These are phyloP conservation scores for Oasisia sp. DNA, from an alignment of 2,888 invertebrate species.

Conservation along the genomic window DNA sequence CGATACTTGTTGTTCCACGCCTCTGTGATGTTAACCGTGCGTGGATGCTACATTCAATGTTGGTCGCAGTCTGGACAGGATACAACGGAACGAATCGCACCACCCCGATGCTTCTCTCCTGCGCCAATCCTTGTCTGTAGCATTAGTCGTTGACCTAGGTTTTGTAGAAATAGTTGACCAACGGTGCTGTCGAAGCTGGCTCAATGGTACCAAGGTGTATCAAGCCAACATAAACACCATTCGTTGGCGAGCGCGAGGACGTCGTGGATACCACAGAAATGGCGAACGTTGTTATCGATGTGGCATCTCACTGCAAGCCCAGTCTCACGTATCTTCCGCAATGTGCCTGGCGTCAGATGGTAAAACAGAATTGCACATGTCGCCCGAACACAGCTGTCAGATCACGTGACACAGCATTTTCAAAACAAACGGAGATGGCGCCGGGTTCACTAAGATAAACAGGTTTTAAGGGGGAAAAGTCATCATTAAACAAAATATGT, in stretches of 20 bases:
- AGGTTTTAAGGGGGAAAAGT: too few species aligned
- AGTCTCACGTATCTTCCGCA: neutral
- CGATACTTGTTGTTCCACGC: too few species aligned
- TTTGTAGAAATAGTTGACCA: neutral
- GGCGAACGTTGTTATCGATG: neutral
- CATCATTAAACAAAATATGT: too few species aligned
- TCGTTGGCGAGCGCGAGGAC: neutral
- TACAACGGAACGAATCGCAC: neutral
- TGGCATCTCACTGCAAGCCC: neutral
- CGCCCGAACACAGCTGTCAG: neutral
- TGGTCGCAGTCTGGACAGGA: neutral
- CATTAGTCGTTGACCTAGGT: neutral
- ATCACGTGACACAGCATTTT: neutral
- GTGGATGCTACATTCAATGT: neutral
- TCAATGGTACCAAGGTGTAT: neutral
- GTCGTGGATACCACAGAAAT: conserved; percentile 19
- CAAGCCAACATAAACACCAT: neutral
- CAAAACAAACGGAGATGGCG: neutral
- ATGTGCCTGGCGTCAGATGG: conserved; percentile 13
- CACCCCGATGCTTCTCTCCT: neutral
- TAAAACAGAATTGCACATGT: neutral
- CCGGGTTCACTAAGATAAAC: too few species aligned
- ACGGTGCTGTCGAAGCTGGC: neutral
- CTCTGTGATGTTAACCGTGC: too few species aligned
- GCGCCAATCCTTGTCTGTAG: neutral